A percentile compares a stretch with the other conserved stretches of the same genome.
These are phyloP conservation scores for Aleiodes testaceus DNA, from an alignment of 2,888 invertebrate species.

Conservation along the genomic window DNA sequence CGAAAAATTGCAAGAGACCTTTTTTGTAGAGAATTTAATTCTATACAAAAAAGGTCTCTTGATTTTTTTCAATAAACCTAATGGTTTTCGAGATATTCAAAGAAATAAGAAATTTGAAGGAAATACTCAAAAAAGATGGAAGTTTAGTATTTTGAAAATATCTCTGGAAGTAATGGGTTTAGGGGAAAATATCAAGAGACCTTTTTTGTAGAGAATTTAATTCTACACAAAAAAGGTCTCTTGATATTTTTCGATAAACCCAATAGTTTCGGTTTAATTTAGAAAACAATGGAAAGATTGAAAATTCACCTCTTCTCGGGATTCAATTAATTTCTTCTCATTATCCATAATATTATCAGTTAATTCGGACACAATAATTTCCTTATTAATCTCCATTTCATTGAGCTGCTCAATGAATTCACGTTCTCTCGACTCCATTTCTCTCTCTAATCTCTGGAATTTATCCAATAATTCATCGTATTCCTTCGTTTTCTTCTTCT, in stretches of 20 bases:
- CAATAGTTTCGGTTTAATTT: no score
- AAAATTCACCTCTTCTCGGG: constrained; percentile 28
- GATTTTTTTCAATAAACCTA: no score
- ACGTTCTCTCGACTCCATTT: constrained; percentile 43
- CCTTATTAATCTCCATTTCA: constrained; percentile 46
- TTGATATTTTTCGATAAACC: no score
- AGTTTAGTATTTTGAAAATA: no score
- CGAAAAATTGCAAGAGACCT: no score
- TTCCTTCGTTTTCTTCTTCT: constrained; percentile 39
- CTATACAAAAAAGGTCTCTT: not conserved
- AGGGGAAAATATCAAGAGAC: no score
- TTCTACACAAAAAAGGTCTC: no score
- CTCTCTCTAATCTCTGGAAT: constrained; percentile 41
- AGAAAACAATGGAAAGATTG: not conserved
- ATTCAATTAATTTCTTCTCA: constrained; percentile 28
- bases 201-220: no score
- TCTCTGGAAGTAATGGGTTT: no score
- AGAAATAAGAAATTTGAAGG: no score
- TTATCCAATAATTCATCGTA: constrained; percentile 41
- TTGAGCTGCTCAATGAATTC: constrained; percentile 29
- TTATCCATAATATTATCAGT: constrained; percentile 21
- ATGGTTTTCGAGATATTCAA: no score
- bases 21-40: not conserved
- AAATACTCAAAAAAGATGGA: no score
- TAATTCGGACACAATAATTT: constrained; percentile 21